phyloP scores from a whole-genome alignment of 2,797 vertebrate species.

The Lepidocolaptes lacrymiger region DNA sequence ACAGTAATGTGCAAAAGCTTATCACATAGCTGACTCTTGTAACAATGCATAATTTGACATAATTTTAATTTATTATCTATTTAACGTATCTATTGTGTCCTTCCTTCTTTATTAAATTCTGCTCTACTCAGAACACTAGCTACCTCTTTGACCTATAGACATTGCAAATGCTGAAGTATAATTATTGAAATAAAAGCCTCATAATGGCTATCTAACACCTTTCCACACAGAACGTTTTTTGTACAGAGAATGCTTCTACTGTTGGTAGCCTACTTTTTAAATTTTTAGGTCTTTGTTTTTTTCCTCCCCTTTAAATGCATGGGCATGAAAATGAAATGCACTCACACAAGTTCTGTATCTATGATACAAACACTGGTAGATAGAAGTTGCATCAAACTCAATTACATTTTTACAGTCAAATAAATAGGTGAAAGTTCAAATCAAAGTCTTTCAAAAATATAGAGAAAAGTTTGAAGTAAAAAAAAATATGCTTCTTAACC shows the following conservation, averaged over 20 bases:
- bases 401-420: background rate
- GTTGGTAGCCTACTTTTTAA: background rate
- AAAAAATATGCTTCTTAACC: background rate
- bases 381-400: background rate
- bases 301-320: constrained; percentile 2
- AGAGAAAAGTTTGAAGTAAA: background rate
- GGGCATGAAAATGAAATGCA: constrained; percentile 35
- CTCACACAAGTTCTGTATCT: constrained; percentile 16
- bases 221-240: constrained; percentile 55
- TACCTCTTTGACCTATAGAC: constrained; percentile 70
- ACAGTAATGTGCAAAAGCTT: background rate
- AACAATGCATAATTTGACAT: constrained; percentile 16
- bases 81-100: constrained; percentile 1
- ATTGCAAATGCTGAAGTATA: constrained; percentile 75
- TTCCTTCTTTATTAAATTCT: constrained; percentile 67
- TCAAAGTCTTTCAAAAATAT: background rate
- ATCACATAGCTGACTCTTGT: constrained; percentile 8
- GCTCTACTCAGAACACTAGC: constrained; percentile 60
- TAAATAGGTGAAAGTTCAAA: background rate
- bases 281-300: background rate
- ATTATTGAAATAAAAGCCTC: constrained; percentile 76
- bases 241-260: constrained; percentile 20
- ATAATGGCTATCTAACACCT: constrained; percentile 67
- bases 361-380: constrained; percentile 1
- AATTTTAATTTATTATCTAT: constrained; percentile 46